Evolutionary conservation across 2,888 invertebrate genomes (phyloP), one percentile per base, ranked within the genome.

Genomic region (Cancer borealis): DNA sequence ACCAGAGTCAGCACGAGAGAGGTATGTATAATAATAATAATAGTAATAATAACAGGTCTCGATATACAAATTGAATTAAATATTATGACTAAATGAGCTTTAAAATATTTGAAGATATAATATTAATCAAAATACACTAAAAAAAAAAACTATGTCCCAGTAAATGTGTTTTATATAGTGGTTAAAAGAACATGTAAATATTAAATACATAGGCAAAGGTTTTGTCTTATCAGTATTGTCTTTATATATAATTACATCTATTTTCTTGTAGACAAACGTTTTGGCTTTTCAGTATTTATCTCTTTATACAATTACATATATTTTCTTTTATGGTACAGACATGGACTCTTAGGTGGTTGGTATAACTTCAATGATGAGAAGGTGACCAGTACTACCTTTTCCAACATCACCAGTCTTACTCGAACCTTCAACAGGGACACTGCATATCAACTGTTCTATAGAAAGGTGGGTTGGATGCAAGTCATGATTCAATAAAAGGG

Each of bases 301-400:
- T 6, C 3, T 26, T 1, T 26, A 3, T 26, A n/a, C 21, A 60
- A 60, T 60, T 60, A 60, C 60, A 60, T 60, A 60, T 73, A 30
- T 79, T 60, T 39, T 39, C 66, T 21, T 30, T 73, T 47, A 14
- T 91, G 5, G 30, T 26, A 6, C 46, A 95, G 95, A 10, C 92
- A 93, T 91, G 93, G 93, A 14, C 79, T 88, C 10, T 49, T 92
- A 6, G 95, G 94, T 45, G 92, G 93, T n/a, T 95, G 95, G 95
- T 95, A 92, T 92, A 95, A 95, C 94, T 95, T 95, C 87, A 95
- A 95, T 89, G 95, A 95, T 87, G 95, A 95, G 60, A 90, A 93
- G 54, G 95, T 95, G 60, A 95, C 93, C 26, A 93, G 88, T 30
- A 95, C 95, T 3, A 94, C 94, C 6, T 95, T 95, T 30, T 93